Conservation (phyloP, 2,797 vertebrate species). For the Cynopterus sphinx region DNA sequence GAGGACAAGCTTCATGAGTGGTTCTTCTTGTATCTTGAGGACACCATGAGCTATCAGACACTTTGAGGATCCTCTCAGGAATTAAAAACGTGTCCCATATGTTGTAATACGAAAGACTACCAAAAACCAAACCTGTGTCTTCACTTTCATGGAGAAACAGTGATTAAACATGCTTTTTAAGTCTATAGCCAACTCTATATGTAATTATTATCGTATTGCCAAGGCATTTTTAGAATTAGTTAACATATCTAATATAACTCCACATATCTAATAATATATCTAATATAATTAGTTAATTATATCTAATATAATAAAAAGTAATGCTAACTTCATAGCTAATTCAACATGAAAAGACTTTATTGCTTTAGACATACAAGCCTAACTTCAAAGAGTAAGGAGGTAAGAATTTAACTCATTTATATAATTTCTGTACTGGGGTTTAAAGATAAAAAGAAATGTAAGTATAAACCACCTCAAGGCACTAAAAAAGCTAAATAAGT, state of each 20-base stretch:
- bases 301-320: not conserved
- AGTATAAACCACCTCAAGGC: not conserved
- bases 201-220: not conserved
- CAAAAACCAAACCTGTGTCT: not conserved
- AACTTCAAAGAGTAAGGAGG: not conserved
- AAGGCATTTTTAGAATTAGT: constrained; percentile 26
- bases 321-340: not conserved
- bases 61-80: not conserved
- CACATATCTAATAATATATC: no score
- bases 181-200: not conserved
- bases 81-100: not conserved
- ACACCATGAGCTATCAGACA: not conserved
- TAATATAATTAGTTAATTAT: not conserved
- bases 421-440: not conserved
- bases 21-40: not conserved
- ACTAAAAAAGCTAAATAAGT: not conserved
- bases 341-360: not conserved
- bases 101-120: not conserved
- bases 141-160: not conserved
- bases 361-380: not conserved
- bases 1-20: not conserved
- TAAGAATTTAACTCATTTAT: not conserved
- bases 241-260: not conserved
- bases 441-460: not conserved
- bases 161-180: not conserved